A percentile compares a stretch with the other conserved stretches of the same genome.
Conservation (phyloP, 2,888 invertebrate genomes). For the Seira musarum region DNA sequence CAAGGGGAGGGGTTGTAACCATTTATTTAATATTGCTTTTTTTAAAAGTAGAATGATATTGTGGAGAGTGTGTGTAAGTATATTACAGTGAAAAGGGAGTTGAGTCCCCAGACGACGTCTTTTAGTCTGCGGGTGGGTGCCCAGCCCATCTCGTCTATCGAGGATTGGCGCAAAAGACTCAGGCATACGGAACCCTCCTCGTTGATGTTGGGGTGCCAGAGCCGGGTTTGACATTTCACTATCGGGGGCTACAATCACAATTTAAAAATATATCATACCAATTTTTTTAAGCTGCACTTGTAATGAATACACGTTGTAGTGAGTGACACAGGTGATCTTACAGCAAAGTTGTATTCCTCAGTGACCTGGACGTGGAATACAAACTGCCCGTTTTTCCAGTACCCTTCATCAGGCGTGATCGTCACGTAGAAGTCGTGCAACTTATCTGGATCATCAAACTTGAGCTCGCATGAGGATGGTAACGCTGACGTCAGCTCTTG, state of each 20-base stretch:
- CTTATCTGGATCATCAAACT: constrained; percentile 87
- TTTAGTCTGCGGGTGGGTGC: constrained; percentile 92
- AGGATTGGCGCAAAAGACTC: constrained; percentile 90
- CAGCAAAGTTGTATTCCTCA: constrained; percentile 97
- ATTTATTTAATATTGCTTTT: no score
- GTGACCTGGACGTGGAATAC: constrained; percentile 89
- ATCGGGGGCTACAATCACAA: constrained; percentile 83
- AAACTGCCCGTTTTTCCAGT: constrained; percentile 91
- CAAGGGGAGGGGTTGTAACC: no score
- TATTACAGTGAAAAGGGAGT: constrained; percentile 92
- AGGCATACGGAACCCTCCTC: constrained; percentile 94
- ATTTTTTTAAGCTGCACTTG: no score
- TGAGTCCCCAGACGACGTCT: constrained; percentile 95
- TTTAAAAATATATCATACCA: constrained; percentile 13
- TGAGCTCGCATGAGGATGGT: constrained; percentile 84
- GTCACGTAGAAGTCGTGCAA: constrained; percentile 85
- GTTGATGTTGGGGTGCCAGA: constrained; percentile 98
- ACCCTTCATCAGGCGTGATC: constrained; percentile 89
- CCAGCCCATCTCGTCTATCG: constrained; percentile 93
- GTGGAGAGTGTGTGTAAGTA: background rate
- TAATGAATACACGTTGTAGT: no score
- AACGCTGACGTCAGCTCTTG: constrained; percentile 90
- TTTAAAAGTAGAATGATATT: background rate
- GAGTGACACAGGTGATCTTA: no score
- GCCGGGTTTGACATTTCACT: constrained; percentile 90